Evolutionary conservation across 1,140 invertebrate genomes (phyloP).

Genomic region (Ditylenchus dipsaci): DNA sequence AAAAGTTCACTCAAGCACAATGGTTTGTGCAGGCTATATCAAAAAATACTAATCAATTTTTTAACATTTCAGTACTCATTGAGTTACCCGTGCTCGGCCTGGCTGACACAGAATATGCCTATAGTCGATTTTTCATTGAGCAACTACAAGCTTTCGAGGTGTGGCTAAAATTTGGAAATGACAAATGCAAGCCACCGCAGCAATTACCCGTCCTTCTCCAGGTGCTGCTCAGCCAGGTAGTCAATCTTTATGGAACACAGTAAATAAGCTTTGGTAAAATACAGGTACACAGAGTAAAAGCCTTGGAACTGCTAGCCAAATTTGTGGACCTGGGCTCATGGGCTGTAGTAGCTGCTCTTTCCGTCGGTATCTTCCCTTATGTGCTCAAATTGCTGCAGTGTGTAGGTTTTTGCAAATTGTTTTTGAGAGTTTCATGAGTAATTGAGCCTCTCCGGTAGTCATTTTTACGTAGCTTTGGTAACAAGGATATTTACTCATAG

Average conservation of each 20-base stretch:
- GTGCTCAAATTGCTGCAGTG: constrained; percentile 86
- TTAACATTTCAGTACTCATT: constrained; percentile 43
- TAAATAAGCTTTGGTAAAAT: background rate
- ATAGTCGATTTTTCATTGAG: constrained; percentile 91
- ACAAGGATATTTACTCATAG: no score
- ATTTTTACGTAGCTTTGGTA: no score
- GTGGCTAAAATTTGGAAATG: constrained; percentile 79
- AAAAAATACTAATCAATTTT: background rate
- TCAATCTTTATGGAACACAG: constrained; percentile 6
- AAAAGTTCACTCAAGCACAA: constrained; percentile 25
- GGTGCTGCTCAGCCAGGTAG: constrained; percentile 84
- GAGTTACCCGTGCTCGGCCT: constrained; percentile 21
- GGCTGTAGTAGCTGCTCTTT: constrained; percentile 87
- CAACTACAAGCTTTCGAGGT: constrained; percentile 96
- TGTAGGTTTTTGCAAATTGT: no score
- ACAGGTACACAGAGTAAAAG: constrained; percentile 76
- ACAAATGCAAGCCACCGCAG: constrained; percentile 73
- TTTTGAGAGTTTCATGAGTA: background rate
- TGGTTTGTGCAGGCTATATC: constrained; percentile 18
- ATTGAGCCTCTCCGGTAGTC: no score
- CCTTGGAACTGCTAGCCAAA: constrained; percentile 84
- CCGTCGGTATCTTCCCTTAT: constrained; percentile 97
- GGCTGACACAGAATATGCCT: constrained; percentile 59
- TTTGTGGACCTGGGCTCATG: constrained; percentile 93
- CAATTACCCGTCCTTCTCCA: constrained; percentile 94